Base-by-base conservation (phyloP, 2,888 invertebrate genomes). In the Eupelmus urozonus region DNA sequence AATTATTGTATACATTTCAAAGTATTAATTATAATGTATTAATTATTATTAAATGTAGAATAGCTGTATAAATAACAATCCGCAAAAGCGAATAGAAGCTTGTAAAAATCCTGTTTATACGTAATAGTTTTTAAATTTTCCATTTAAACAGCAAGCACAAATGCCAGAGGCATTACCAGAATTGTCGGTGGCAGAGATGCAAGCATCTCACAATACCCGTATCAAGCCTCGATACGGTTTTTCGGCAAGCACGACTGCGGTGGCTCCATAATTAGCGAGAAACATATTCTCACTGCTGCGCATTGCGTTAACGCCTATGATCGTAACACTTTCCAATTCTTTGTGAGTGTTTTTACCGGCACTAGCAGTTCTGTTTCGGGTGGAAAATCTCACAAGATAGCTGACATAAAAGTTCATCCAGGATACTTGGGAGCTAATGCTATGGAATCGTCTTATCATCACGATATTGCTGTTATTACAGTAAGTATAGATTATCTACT, bases 391-490 rank as follows among this genome's bases (percentile, higher is more conserved):
- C 53, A 53, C 11, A 18, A 20, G 20, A 53, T 53, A 3, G 20
- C 2, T 2, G 5, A 53, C 2, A 20, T 53, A 3, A 16, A 20
- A 3, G 20, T 4, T 13, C 53, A 53, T 53, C 53, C 25, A 5
- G 27, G 49, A n/a, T 27, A 66, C 27, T 9, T n/a, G 18, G 20
- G 20, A 5, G 13, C 4, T n/a, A 49, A n/a, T 13, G 16, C 4
- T n/a, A n/a, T 13, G 34, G 11, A 16, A 23, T 23, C 27, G 2
- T 23, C 2, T 23, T 20, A 5, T 16, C 53, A 25, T 16, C 57
- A 74, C 34, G 74, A 74, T 16, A 45, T 74, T 13, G 74, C 74
- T 11, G 23, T 74, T 16, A 67, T 74, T 9, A 67, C 66, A 49
- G 74, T 74, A 74, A 27, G 34, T 29, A 20, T 40, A 13, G 16